Evolutionary conservation across 2,113 vertebrate species (phyloP), one percentile per base, ranked within the genome.

Genomic region (Pagrus major): DNA sequence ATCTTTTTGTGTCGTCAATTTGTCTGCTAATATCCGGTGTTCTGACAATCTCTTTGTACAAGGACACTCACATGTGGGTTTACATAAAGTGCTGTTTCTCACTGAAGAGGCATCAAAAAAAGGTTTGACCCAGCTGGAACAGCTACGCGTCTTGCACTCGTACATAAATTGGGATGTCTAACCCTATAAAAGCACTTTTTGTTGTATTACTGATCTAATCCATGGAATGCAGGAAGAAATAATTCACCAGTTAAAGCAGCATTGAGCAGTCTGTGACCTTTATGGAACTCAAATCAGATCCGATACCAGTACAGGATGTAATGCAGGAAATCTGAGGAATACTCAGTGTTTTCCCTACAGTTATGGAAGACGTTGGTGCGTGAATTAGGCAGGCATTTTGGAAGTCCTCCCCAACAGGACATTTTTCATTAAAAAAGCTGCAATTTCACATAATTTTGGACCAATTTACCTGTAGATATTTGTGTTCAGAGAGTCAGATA

Each of bases 201-300:
- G 27, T 72, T 78, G 27, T 66, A 37, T 37, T 56, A 5, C 25
- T 14, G 51, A 5, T 14, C 25, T 23, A 58, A 73, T 74, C 59
- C 27, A 21, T 31, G 33, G 23, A 21, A 16, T 71, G 44, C 25
- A n/a, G 25, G 20, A 56, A 63, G 25, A 60, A 61, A 33, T 51
- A 18, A 37, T 33, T 23, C 51, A 39, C 63, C 41, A 21, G 51
- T 54, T 42, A 33, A 59, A 85, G 55, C 14, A 35, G 60, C 60
- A 23, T 75, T 60, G 23, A 31, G 39, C 25, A 63, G 35, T 75
- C 55, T 25, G 39, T 61, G 1, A 80, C 76, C 85, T 87, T 64
- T 51, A 15, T 69, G 6, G 11, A 60, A 29, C 35, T 78, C 21
- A n/a, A n/a, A n/a, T n/a, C n/a, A n/a, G 6, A 12, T 47, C 49